Evolutionary conservation across 2,888 invertebrate genomes (phyloP), one percentile per base, ranked within the genome.

Genomic region (Philonicus albiceps): DNA sequence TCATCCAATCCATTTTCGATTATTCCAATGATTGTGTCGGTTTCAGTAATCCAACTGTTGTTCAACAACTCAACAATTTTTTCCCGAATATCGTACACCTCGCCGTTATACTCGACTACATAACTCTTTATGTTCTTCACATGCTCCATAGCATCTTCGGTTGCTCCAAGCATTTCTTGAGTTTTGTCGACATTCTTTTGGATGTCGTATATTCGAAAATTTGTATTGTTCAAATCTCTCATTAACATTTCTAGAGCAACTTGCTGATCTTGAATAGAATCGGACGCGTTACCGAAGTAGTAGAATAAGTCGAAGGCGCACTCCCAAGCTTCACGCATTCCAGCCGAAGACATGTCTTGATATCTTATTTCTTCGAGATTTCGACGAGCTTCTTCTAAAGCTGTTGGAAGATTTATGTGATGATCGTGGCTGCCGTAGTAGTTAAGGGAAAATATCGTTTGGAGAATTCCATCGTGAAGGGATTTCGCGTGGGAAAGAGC

Each of bases 391-490:
- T 93, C 93, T 80, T 93, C 92, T 5, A 94, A 89, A 0, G 93
- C 94, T 16, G 93, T 93, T 40, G 94, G 93, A 2, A 94, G 90
- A 87, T 93, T 93, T n/a, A 94, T 89, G 87, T 94, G 93, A 74
- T 93, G 93, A 40, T 93, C 92, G 27, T 93, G 93, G 85, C 93
- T 93, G 3, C 93, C 93, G 87, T 94, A 93, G 53, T 92, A 91
- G 27, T 91, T 90, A 13, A 93, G 88, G 19, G 89, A 89, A 34
- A 91, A 89, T 19, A 92, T 90, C 0, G 91, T 91, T 86, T 91
- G 89, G 34, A 89, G 88, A 13, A 93, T 91, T 11, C 92, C 90
- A 3, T 91, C 89, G n/a, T 91, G 90, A 0, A 91, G 34, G 0
- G 88, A 64, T 2, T 89, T 89, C 11, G 13, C 30, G 8, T 90